phyloP scores from a whole-genome alignment of 2,888 invertebrate genomes.

The Cataglyphis albicans region DNA sequence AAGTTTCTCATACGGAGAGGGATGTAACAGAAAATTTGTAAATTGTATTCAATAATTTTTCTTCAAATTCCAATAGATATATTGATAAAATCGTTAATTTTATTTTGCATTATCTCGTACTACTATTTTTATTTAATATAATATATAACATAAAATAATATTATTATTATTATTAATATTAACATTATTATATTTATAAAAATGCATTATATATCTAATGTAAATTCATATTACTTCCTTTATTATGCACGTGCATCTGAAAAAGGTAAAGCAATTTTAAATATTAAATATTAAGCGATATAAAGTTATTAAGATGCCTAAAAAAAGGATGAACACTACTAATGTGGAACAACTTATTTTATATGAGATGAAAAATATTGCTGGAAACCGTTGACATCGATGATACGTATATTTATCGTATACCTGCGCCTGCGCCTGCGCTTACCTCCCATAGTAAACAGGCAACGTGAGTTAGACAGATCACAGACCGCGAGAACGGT shows the following conservation, averaged over 20 bases:
- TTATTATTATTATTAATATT: not conserved
- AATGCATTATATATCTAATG: not conserved
- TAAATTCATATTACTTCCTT: not conserved
- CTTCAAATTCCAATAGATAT: not conserved
- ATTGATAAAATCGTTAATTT: not conserved
- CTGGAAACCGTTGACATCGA: slow-evolving; percentile 51
- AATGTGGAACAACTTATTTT: not conserved
- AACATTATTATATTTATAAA: not conserved
- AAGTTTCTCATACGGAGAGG: not conserved
- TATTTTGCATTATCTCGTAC: not conserved
- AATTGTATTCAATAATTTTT: not conserved
- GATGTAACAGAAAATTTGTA: not conserved
- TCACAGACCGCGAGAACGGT: slow-evolving; percentile 60
- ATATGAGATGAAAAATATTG: slow-evolving; percentile 5
- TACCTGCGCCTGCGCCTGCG: slow-evolving; percentile 32
- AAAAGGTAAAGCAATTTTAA: not conserved
- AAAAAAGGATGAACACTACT: not conserved
- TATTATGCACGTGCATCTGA: not conserved
- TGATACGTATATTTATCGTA: slow-evolving; percentile 52
- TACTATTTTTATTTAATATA: not conserved
- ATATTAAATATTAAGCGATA: not conserved
- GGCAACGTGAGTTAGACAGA: slow-evolving; percentile 66
- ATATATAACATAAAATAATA: not conserved
- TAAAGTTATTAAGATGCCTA: not conserved
- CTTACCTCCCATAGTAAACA: slow-evolving; percentile 63